Base-by-base conservation (phyloP, 2,888 invertebrate species). In the Caenorhabditis sp. region DNA sequence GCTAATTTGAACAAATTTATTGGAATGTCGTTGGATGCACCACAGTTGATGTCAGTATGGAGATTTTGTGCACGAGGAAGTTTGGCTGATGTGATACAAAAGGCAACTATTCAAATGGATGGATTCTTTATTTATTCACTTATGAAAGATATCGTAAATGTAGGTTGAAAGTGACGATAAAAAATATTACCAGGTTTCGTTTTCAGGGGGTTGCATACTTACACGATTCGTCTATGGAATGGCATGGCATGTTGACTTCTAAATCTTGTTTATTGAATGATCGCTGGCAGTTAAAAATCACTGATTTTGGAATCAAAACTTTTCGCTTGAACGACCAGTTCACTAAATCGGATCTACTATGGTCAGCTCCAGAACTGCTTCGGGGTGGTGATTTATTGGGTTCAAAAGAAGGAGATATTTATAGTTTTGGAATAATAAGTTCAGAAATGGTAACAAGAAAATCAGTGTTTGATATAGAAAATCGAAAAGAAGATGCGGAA, bases 1-100 rank as follows among this genome's bases (percentile, higher is more conserved):
- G 86, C 85, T 58, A 86, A 86, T 62, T 63, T 83, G 55, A 86
- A 87, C 67, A 76, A 80, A 31, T 86, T 86, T 68, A 67, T 84
- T 27, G 86, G 86, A 1, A 31, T 86, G 37, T 84, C 79, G n/a
- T 60, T 81, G 1, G 84, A 86, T 57, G 81, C 77, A 8, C 83
- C 82, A 8, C 60, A 82, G n/a, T 62, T 76, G 24, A 64, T 81
- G 58, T 78, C 85, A 3, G 61, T 85, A 27, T 85, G 86, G 85
- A 81, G 74, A 59, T 84, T 72, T 64, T 85, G 85, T 61, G 69
- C 76, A 27, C 57, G 85, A 24, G 81, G 81, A 50, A 66, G 61
- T 3, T 58, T 79, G n/a, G 64, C 64, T 4, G 67, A 75, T 62
- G 70, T 75, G 10, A 75, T 75, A 17, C 31, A 57, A 54, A 66